Evolutionary conservation across 2,113 vertebrate species (phyloP).

Genomic region (Arvicanthis niloticus): DNA sequence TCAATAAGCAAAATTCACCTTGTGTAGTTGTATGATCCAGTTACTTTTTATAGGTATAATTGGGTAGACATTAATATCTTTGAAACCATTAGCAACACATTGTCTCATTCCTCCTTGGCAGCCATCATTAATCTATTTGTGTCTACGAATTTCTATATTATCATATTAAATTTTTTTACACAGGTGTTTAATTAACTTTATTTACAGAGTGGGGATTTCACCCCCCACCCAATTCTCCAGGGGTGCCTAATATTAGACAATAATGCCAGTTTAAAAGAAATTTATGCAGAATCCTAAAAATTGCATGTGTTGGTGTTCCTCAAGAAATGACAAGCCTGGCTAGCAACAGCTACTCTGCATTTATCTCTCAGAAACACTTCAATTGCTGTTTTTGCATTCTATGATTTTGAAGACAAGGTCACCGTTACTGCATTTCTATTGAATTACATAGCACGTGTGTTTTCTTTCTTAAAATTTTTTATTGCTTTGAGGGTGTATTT

Average conservation of each 20-base stretch:
- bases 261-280: conserved; percentile 75
- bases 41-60: background rate
- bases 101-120: background rate
- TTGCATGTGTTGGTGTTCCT: conserved; percentile 90
- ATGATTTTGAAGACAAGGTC: conserved; percentile 99
- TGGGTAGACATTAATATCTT: background rate
- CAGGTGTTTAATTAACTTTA: conserved; percentile 97
- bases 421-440: conserved; percentile 99
- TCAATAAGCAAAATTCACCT: background rate
- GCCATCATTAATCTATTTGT: background rate
- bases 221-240: conserved; percentile 88
- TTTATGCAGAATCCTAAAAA: conserved; percentile 93
- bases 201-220: conserved; percentile 92
- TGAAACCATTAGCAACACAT: background rate
- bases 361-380: conserved; percentile 98
- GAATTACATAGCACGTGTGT: conserved; percentile 98
- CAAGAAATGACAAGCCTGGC: conserved; percentile 87
- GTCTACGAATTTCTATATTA: background rate
- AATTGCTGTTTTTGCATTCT: conserved; percentile 98
- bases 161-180: conserved; percentile 92
- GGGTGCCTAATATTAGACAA: conserved; percentile 90
- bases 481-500: conserved; percentile 95
- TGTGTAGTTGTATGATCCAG: background rate
- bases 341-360: conserved; percentile 87
- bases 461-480: conserved; percentile 65